A percentile compares a stretch with the other conserved stretches of the same genome.
Conservation (phyloP, 2,113 vertebrate genomes). For the Syngnathus floridae region DNA sequence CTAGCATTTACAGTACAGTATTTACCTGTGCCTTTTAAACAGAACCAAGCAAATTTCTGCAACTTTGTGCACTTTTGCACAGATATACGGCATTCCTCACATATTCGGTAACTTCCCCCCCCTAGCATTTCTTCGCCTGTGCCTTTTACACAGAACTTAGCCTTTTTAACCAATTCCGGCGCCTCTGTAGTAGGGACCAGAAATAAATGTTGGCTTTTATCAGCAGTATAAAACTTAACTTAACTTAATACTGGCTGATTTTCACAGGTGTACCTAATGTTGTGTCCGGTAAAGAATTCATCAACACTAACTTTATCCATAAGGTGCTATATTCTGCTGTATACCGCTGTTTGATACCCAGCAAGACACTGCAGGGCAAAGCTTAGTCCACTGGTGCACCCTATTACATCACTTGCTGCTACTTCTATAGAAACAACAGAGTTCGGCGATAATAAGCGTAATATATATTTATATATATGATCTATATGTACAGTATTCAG, state of each 20-base stretch:
- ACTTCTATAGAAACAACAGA: conserved; percentile 15
- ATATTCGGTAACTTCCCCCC: neutral
- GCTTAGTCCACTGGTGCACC: conserved; percentile 47
- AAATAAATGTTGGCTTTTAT: neutral
- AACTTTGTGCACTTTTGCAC: no score
- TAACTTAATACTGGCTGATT: neutral
- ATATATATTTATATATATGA: neutral
- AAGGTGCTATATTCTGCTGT: neutral
- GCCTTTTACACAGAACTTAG: neutral
- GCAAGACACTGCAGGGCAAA: neutral
- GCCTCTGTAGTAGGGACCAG: neutral
- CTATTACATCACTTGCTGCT: conserved; percentile 52
- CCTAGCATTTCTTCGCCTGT: neutral
- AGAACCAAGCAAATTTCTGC: no score
- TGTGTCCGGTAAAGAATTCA: neutral
- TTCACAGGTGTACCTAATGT: conserved; percentile 1
- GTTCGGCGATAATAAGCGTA: neutral
- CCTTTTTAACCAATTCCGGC: neutral
- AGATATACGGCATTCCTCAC: no score
- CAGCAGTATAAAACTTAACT: neutral
- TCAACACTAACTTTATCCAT: neutral
- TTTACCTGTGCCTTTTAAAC: no score
- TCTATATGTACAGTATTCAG: conserved; percentile 1
- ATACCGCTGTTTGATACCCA: neutral
- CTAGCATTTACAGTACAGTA: no score